A percentile compares a stretch with the other conserved stretches of the same genome.
Evolutionary conservation across 1,140 invertebrate species (phyloP).

Genomic region (Dufourea novaeangliae): DNA sequence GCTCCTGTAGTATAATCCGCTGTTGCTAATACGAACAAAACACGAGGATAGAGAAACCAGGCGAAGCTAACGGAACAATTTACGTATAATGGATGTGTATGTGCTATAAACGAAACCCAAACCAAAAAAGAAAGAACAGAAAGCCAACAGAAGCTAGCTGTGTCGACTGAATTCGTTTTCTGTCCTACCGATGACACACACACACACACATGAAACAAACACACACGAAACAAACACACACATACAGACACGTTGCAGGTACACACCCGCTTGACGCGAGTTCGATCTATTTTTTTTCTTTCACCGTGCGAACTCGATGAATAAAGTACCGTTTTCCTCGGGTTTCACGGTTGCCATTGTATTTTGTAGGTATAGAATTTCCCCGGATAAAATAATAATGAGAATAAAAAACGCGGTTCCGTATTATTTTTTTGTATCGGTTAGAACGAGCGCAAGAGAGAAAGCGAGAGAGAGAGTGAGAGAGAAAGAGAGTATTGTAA

Average conservation of each 20-base stretch:
- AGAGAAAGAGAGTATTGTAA: conserved; percentile 12
- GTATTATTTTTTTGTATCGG: conserved; percentile 16
- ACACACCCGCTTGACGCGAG: neutral
- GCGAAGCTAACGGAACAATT: conserved; percentile 81
- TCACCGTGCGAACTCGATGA: neutral
- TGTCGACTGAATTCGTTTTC: conserved; percentile 43
- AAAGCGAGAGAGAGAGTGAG: neutral
- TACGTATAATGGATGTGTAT: conserved; percentile 82
- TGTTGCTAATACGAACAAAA: conserved; percentile 76
- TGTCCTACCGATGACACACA: conserved; percentile 11
- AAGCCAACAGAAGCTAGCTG: conserved; percentile 22
- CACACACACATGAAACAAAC: neutral
- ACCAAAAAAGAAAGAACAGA: neutral
- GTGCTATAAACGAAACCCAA: conserved; percentile 73
- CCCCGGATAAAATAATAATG: neutral
- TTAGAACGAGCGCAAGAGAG: neutral
- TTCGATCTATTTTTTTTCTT: neutral
- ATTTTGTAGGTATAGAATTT: conserved; percentile 5
- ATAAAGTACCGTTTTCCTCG: neutral
- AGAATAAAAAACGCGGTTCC: neutral
- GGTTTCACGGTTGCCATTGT: conserved; percentile 21
- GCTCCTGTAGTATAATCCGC: conserved; percentile 78
- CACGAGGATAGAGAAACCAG: conserved; percentile 68
- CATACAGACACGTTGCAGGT: neutral
- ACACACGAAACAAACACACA: neutral